Conservation (phyloP, 1,140 invertebrate genomes). For the Drosophila ambigua region DNA sequence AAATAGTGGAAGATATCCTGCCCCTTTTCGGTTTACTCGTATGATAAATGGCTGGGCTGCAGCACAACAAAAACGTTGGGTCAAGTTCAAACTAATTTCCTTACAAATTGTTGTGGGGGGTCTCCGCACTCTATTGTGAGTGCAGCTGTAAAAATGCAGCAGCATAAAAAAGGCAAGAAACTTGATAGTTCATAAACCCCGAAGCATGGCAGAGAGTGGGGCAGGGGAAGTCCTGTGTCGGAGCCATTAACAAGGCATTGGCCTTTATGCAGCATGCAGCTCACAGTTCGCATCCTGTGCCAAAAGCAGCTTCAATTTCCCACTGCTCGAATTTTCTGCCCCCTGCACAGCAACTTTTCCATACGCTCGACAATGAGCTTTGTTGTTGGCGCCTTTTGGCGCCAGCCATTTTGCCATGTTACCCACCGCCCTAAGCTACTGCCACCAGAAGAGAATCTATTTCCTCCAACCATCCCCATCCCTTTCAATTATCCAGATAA, state of each 20-base stretch:
- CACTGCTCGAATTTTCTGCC: not conserved
- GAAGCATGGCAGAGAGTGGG: slow-evolving; percentile 3
- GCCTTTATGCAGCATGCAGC: slow-evolving; percentile 55
- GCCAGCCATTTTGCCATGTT: slow-evolving; percentile 59
- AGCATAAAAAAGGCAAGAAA: slow-evolving; percentile 29
- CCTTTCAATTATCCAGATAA: slow-evolving; percentile 70
- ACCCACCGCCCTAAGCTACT: not conserved
- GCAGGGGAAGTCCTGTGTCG: slow-evolving; percentile 26
- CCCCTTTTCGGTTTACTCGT: slow-evolving; percentile 5
- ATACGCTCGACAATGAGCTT: slow-evolving; percentile 46
- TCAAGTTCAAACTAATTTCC: slow-evolving; percentile 74
- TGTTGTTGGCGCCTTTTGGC: slow-evolving; percentile 65
- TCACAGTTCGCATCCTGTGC: slow-evolving; percentile 53
- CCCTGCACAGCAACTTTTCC: slow-evolving; percentile 24
- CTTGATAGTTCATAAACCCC: slow-evolving; percentile 59
- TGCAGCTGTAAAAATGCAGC: slow-evolving; percentile 22
- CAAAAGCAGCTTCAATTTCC: slow-evolving; percentile 52
- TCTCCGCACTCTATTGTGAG: not conserved
- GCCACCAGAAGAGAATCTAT: slow-evolving; percentile 22
- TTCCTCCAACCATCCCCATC: slow-evolving; percentile 19
- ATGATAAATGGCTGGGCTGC: slow-evolving; percentile 53
- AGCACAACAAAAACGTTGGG: slow-evolving; percentile 43
- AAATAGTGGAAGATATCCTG: slow-evolving; percentile 24
- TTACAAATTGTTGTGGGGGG: slow-evolving; percentile 49
- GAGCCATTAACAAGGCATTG: slow-evolving; percentile 76